phyloP scores from a whole-genome alignment of 2,797 vertebrate genomes.

The Thripadectes ignobilis region DNA sequence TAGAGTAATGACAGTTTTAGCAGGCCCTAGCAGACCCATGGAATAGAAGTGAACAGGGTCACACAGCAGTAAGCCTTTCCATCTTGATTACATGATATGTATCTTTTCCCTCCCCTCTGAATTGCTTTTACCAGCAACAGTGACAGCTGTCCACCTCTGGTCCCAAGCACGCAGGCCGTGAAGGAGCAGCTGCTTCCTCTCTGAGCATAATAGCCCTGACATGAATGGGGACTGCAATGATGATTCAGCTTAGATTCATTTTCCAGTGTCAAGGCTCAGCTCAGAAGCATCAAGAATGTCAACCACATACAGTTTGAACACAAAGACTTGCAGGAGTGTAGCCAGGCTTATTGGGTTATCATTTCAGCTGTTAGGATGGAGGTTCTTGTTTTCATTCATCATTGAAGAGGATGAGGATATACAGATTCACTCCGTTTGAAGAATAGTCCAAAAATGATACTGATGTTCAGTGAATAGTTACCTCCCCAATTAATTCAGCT shows the following conservation, averaged over 20 bases:
- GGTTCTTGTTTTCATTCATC: neutral
- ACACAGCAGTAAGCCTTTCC: neutral
- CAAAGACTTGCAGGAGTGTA: neutral
- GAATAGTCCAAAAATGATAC: neutral
- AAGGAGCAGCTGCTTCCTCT: neutral
- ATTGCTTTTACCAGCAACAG: neutral
- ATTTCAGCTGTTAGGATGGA: neutral
- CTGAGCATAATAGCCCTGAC: neutral
- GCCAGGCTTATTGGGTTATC: neutral
- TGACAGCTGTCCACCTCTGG: neutral
- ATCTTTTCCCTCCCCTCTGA: neutral
- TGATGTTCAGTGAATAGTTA: neutral
- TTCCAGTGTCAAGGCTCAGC: neutral
- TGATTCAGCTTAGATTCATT: neutral
- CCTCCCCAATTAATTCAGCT: neutral
- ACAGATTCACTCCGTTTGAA: neutral
- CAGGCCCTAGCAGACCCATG: neutral
- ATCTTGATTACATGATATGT: neutral
- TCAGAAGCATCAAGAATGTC: neutral
- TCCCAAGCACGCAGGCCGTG: neutral
- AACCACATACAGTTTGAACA: neutral
- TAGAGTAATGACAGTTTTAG: neutral
- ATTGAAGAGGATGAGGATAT: neutral
- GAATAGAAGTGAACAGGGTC: neutral
- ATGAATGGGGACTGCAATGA: neutral